Evolutionary conservation across 2,888 invertebrate species (phyloP).

Genomic region (Luperina testacea): DNA sequence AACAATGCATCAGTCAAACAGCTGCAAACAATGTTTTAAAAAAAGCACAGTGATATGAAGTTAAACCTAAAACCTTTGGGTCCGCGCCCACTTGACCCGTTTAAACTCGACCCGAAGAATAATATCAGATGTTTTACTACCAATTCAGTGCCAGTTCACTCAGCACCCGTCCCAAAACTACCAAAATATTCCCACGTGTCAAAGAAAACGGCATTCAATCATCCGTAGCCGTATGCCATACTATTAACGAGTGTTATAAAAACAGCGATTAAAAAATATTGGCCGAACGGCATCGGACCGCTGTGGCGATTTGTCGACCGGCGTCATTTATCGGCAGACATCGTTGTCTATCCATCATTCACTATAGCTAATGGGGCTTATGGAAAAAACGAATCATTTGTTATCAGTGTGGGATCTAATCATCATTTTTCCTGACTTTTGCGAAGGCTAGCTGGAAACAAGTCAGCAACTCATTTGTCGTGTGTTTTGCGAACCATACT

Average conservation of each 20-base stretch:
- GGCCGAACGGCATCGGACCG: conserved; percentile 43
- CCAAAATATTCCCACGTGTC: not conserved
- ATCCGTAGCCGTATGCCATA: conserved; percentile 20
- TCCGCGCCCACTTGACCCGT: too few species aligned
- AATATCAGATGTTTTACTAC: too few species aligned
- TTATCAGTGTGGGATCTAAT: conserved; percentile 33
- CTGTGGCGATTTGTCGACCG: conserved; percentile 44
- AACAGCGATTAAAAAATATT: conserved; percentile 61
- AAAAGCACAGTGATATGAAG: not conserved
- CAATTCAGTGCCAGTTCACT: not conserved
- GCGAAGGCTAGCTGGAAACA: not conserved
- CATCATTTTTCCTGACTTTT: conserved; percentile 45
- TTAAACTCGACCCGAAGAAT: too few species aligned
- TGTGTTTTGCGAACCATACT: not conserved
- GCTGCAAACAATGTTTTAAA: too few species aligned
- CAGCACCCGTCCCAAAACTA: not conserved
- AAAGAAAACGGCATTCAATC: not conserved
- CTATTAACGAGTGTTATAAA: conserved; percentile 55
- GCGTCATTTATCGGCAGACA: conserved; percentile 32
- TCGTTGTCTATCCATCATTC: conserved; percentile 33
- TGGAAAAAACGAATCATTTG: conserved; percentile 44
- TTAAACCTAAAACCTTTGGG: not conserved
- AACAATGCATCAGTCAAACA: not conserved
- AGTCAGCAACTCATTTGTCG: conserved; percentile 30
- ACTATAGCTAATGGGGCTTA: conserved; percentile 41